A percentile compares a stretch with the other conserved stretches of the same genome.
Evolutionary conservation across 2,888 invertebrate species (phyloP).

Genomic region (Drosophila affinis): DNA sequence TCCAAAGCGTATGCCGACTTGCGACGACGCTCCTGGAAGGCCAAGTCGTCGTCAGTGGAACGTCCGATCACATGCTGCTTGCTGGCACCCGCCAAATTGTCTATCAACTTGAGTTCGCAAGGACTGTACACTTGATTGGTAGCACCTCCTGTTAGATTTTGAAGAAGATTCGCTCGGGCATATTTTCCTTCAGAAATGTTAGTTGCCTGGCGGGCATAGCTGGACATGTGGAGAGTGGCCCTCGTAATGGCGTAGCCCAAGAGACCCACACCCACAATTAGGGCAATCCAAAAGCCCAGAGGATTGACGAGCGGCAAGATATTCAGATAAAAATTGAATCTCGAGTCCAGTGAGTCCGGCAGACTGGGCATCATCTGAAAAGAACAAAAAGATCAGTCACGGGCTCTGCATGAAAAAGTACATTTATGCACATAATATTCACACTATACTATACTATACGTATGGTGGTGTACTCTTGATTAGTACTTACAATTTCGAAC

Average conservation of each 20-base stretch:
- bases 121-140: conserved; percentile 78
- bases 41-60: conserved; percentile 43
- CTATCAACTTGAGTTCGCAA: conserved; percentile 80
- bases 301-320: conserved; percentile 87
- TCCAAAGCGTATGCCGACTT: conserved; percentile 74
- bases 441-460: too few relatives aligned
- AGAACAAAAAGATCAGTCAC: neutral
- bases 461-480: too few relatives aligned
- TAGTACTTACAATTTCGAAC: conserved; percentile 93
- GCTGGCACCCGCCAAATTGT: conserved; percentile 62
- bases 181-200: conserved; percentile 77
- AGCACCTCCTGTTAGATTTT: conserved; percentile 45
- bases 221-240: conserved; percentile 80
- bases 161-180: conserved; percentile 72
- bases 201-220: conserved; percentile 62
- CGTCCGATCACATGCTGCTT: conserved; percentile 58
- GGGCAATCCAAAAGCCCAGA: conserved; percentile 81
- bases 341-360: conserved; percentile 86
- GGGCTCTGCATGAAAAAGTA: neutral
- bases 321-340: conserved; percentile 90
- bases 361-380: conserved; percentile 89
- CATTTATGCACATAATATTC: neutral
- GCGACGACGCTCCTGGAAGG: conserved; percentile 49
- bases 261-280: conserved; percentile 73
- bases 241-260: conserved; percentile 80